Evolutionary conservation across 2,888 invertebrate species (phyloP), one percentile per base, ranked within the genome.

Genomic region (Tortrix viridana): DNA sequence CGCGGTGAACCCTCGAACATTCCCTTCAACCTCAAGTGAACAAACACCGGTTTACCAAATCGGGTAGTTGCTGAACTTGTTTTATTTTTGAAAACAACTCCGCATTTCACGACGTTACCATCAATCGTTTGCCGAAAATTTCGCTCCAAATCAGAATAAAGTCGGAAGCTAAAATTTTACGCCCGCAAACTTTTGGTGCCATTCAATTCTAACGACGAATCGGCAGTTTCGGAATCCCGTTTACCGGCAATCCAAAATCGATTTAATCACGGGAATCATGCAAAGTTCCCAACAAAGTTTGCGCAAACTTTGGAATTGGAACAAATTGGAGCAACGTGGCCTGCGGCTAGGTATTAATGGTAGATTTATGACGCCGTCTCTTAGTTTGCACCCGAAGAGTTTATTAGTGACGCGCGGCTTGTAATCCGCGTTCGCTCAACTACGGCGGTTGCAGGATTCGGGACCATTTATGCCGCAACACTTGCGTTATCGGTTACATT

Each of bases 191-290:
- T 87, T 78, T 83, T 69, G 73, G 75, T 77, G 75, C 78, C 80
- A 82, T 83, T 86, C 76, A 78, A 81, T 81, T 79, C 80, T 83
- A 85, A 86, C 89, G 85, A 87, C 82, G 82, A 82, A 85, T 88
- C 85, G 84, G 82, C 86, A 85, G 87, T 87, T 86, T 86, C 72
- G 77, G 77, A 83, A 84, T 86, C 85, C 83, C 77, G 78, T 79
- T 83, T 83, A 85, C 82, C 82, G 85, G 86, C 88, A 87, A 89
- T 88, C 83, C 78, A 82, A 85, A 87, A 90, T 90, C 89, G 88
- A 89, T 91, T 90, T 87, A 90, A 90, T 90, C 88, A 89, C 87
- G 77, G 82, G 82, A 89, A 89, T 88, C 88, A 90, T 87, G 83
- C 86, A 84, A 89, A 90, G 82, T 90, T 86, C 74, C 75, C 72